phyloP scores from a whole-genome alignment of 2,113 vertebrate species.

The Pseudorectes ferrugineus region DNA sequence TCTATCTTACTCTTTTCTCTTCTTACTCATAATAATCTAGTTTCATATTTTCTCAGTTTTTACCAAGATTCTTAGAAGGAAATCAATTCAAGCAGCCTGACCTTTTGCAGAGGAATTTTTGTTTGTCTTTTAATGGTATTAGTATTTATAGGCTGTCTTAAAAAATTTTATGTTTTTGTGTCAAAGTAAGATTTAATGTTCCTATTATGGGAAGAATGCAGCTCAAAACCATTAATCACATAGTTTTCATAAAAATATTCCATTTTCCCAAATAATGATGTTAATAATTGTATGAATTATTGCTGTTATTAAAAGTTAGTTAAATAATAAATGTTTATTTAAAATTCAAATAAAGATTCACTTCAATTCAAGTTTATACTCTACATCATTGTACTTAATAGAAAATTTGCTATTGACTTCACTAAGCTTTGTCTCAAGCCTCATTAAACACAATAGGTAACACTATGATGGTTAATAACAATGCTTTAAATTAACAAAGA shows the following conservation, averaged over 20 bases:
- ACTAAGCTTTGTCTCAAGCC: background rate
- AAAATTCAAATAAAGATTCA: background rate
- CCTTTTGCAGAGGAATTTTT: background rate
- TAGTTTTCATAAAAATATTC: background rate
- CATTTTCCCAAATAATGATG: background rate
- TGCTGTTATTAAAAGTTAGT: background rate
- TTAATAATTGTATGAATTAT: background rate
- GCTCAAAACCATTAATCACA: background rate
- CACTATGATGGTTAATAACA: background rate
- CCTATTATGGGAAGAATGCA: background rate
- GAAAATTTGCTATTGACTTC: background rate
- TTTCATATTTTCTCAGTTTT: background rate
- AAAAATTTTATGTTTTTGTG: background rate
- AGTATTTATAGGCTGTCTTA: background rate
- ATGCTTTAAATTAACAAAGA: background rate
- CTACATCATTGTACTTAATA: background rate
- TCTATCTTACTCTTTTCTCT: background rate
- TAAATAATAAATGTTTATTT: background rate
- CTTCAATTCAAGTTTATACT: background rate
- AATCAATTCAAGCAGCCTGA: background rate
- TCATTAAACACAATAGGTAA: constrained; percentile 9
- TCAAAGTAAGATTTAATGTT: background rate
- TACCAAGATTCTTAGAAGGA: background rate
- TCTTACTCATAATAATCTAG: background rate
- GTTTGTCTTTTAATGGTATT: background rate